phyloP scores from a whole-genome alignment of 2,113 vertebrate genomes.

The Mohoua ochrocephala region DNA sequence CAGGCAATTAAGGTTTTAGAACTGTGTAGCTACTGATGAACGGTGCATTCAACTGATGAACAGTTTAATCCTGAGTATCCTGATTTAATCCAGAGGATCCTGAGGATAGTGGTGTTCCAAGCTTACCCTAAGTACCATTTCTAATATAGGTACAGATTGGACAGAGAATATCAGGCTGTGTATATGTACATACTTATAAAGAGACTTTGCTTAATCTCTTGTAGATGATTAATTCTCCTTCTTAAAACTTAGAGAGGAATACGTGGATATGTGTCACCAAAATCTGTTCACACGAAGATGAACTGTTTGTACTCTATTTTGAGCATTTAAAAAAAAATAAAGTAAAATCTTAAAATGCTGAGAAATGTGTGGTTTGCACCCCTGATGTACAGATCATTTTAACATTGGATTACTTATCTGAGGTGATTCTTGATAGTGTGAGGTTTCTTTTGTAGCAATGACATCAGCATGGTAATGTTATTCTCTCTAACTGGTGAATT shows the following conservation, averaged over 20 bases:
- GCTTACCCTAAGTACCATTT: not conserved
- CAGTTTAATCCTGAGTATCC: not conserved
- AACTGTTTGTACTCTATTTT: not conserved
- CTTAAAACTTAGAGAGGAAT: not conserved
- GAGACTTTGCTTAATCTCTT: not conserved
- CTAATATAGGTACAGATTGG: not conserved
- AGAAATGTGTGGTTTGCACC: not conserved
- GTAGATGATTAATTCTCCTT: not conserved
- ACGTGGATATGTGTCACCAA: not conserved
- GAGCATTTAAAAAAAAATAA: not conserved
- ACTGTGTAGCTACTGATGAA: not conserved
- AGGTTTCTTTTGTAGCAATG: not conserved
- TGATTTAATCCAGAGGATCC: not conserved
- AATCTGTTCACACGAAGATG: not conserved
- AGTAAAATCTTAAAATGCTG: not conserved
- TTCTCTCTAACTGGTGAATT: not conserved
- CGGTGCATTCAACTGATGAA: not conserved
- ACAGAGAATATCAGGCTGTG: not conserved
- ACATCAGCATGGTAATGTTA: not conserved
- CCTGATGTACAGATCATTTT: not conserved
- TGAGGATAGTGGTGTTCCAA: not conserved
- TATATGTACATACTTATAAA: not conserved
- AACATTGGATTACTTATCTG: not conserved
- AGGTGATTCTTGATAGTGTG: not conserved
- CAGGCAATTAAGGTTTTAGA: not conserved